phyloP scores from a whole-genome alignment of 2,888 invertebrate genomes.

The Sympetrum striolatum region DNA sequence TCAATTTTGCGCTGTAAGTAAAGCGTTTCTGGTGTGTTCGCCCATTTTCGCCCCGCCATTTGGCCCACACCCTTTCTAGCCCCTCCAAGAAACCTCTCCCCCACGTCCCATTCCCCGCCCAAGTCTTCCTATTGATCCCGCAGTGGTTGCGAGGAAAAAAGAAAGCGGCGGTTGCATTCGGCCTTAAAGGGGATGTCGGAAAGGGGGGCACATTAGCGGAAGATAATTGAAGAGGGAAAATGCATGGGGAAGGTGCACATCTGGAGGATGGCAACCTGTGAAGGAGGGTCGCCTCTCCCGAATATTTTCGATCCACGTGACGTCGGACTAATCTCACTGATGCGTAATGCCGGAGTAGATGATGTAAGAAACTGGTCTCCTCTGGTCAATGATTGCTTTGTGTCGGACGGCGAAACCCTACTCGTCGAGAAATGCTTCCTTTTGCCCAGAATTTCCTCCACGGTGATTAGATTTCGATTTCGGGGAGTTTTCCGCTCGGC shows the following conservation, averaged over 20 bases:
- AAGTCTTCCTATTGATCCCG: conserved; percentile 24
- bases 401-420: too few species aligned
- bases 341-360: not conserved
- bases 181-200: conserved; percentile 23
- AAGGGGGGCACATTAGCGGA: not conserved
- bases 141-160: conserved; percentile 5
- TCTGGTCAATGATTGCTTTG: too few species aligned
- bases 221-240: not conserved
- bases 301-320: not conserved
- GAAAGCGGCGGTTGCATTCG: conserved; percentile 20
- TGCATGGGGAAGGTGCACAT: not conserved
- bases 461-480: too few species aligned
- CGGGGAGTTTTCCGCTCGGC: too few species aligned
- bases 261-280: not conserved
- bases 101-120: not conserved
- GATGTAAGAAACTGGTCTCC: too few species aligned
- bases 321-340: not conserved
- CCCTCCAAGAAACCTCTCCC: not conserved
- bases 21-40: too few species aligned
- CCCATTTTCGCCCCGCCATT: not conserved
- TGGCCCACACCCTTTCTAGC: not conserved
- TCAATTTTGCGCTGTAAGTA: too few species aligned
- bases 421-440: too few species aligned
- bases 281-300: not conserved
- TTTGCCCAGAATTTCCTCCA: too few species aligned